A percentile compares a stretch with the other conserved stretches of the same genome.
Conservation (phyloP, 2,797 vertebrate genomes). For the Falco rusticolus region DNA sequence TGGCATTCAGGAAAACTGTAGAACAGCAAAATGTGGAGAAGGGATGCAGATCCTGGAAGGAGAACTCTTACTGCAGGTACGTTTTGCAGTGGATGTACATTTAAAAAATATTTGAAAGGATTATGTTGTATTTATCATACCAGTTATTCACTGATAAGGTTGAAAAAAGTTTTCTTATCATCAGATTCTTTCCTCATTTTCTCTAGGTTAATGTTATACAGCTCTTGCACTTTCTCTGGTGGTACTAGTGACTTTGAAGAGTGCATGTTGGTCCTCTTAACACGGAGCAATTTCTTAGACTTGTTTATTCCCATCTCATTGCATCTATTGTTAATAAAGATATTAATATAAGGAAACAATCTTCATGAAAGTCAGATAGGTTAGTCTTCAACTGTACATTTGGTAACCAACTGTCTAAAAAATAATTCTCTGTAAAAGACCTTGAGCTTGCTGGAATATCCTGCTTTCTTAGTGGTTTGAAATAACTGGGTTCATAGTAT, state of each 20-base stretch:
- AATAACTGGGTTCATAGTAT: neutral
- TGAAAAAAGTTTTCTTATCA: neutral
- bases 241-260: neutral
- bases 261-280: neutral
- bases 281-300: neutral
- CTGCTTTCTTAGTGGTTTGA: neutral
- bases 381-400: neutral
- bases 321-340: neutral
- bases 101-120: accelerated
- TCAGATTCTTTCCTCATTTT: neutral
- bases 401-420: neutral
- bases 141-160: neutral
- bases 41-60: constrained; percentile 78
- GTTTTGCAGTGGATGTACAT: neutral
- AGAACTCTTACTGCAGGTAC: constrained; percentile 85
- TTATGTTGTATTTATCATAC: neutral
- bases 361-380: neutral
- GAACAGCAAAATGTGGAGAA: constrained; percentile 53
- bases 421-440: neutral
- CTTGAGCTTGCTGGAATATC: neutral
- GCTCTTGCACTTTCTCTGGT: neutral
- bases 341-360: neutral
- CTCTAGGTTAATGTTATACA: neutral
- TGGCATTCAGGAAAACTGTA: constrained; percentile 68
- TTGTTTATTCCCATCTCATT: neutral